Percentiles rank a stretch among this genome's conserved stretches.
phyloP scores from a whole-genome alignment of 2,113 vertebrate species.

The Marmota flaviventris region DNA sequence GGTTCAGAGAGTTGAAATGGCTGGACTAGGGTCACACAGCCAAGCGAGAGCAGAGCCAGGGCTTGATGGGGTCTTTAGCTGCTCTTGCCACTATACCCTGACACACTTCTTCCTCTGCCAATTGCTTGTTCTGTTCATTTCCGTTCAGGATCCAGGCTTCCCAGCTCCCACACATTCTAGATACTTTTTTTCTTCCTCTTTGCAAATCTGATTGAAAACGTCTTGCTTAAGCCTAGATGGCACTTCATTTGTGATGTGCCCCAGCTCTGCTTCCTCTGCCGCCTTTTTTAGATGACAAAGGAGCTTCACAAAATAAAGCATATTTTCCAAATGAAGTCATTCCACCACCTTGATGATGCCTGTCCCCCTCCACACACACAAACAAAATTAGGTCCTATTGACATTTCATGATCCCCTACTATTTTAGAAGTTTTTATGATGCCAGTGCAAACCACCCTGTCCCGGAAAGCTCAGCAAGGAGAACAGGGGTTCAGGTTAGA shows the following conservation, averaged over 20 bases:
- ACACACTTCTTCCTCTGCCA: fast-evolving
- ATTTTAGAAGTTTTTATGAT: slow-evolving; percentile 3
- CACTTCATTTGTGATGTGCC: background rate
- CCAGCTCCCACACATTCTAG: background rate
- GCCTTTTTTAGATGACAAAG: slow-evolving; percentile 23
- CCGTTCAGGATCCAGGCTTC: background rate
- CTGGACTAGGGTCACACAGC: background rate
- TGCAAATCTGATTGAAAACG: background rate
- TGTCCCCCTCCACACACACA: fast-evolving
- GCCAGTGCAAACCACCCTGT: background rate
- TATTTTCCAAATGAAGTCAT: slow-evolving; percentile 32
- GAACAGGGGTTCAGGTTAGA: background rate
- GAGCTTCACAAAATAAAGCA: background rate
- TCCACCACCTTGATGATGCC: fast-evolving
- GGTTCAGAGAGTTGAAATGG: background rate
- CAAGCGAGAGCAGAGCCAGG: background rate
- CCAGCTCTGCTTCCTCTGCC: background rate
- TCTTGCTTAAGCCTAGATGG: background rate
- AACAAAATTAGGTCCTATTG: fast-evolving
- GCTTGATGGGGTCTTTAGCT: background rate
- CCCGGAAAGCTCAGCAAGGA: background rate
- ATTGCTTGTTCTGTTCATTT: background rate
- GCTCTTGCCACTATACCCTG: too few relatives aligned
- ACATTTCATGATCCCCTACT: background rate
- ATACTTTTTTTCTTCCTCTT: background rate